These are phyloP conservation scores for Parazoanthus darwini DNA, from an alignment of 92 coral and sea anemone species.

Conservation along the genomic window DNA sequence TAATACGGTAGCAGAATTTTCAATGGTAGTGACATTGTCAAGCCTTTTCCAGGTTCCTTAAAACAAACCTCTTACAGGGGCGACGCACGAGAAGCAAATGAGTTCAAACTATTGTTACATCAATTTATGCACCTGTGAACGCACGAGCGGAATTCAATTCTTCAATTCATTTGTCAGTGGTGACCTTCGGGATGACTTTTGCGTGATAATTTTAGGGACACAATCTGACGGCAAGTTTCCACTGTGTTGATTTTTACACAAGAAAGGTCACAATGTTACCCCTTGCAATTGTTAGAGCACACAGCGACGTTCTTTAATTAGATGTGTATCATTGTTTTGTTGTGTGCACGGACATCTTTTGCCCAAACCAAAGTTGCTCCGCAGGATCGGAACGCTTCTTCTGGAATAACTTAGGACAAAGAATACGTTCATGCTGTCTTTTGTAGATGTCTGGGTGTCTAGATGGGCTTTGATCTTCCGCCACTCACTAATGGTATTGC, in stretches of 20 bases:
- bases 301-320: constrained; percentile 18
- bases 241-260: constrained; percentile 20
- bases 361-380: constrained; percentile 30
- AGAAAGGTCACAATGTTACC: constrained; percentile 34
- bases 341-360: constrained; percentile 6
- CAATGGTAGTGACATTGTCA: constrained; percentile 6
- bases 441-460: constrained; percentile 43
- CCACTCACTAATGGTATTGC: background rate
- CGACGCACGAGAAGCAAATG: constrained; percentile 8
- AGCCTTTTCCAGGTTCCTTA: background rate
- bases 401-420: constrained; percentile 32
- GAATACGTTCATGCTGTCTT: constrained; percentile 43
- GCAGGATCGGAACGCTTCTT: constrained; percentile 37
- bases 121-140: constrained; percentile 38
- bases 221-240: constrained; percentile 23
- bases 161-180: constrained; percentile 37
- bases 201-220: constrained; percentile 29
- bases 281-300: constrained; percentile 23
- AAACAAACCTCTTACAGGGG: background rate
- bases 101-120: background rate
- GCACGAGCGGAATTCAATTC: background rate
- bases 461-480: constrained; percentile 40
- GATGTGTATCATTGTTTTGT: constrained; percentile 30
- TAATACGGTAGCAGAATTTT: constrained; percentile 21
- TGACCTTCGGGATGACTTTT: constrained; percentile 42